phyloP scores from a whole-genome alignment of 2,797 vertebrate genomes.

The Triplophysa yarkandensis region DNA sequence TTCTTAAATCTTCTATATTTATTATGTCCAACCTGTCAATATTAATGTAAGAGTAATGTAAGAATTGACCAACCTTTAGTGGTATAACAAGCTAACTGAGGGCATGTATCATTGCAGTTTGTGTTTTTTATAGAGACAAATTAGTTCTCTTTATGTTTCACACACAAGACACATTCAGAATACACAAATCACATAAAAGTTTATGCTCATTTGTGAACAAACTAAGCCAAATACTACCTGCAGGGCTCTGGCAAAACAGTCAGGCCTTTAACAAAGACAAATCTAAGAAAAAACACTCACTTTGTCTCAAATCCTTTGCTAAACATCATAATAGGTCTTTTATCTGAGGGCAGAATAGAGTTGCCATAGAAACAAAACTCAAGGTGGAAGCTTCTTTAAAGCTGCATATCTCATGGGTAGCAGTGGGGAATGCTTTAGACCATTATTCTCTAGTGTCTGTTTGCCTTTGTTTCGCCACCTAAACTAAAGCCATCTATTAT shows the following conservation, averaged over 20 bases:
- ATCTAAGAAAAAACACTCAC: constrained; percentile 43
- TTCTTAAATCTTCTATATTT: constrained; percentile 22
- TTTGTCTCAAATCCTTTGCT: constrained; percentile 49
- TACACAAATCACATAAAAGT: constrained; percentile 5
- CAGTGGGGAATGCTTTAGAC: constrained; percentile 25
- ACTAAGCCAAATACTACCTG: constrained; percentile 21
- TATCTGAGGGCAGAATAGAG: constrained; percentile 60
- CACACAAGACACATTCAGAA: constrained; percentile 5
- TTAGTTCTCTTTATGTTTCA: constrained; percentile 23
- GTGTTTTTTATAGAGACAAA: not conserved
- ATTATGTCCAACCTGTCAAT: constrained; percentile 24
- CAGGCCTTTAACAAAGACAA: constrained; percentile 54
- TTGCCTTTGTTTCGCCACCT: constrained; percentile 18
- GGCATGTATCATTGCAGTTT: constrained; percentile 15
- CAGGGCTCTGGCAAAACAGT: constrained; percentile 38
- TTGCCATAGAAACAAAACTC: constrained; percentile 68
- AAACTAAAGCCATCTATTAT: constrained; percentile 40
- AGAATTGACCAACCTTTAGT: constrained; percentile 2
- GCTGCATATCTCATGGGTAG: constrained; percentile 43
- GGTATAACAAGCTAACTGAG: constrained; percentile 5
- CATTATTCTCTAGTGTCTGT: constrained; percentile 16
- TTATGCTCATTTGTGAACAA: constrained; percentile 34
- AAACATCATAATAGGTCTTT: constrained; percentile 63
- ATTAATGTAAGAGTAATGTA: not conserved
- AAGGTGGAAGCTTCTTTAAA: constrained; percentile 60